Conservation (phyloP, 2,113 vertebrate species). For the Crotalus tigris region DNA sequence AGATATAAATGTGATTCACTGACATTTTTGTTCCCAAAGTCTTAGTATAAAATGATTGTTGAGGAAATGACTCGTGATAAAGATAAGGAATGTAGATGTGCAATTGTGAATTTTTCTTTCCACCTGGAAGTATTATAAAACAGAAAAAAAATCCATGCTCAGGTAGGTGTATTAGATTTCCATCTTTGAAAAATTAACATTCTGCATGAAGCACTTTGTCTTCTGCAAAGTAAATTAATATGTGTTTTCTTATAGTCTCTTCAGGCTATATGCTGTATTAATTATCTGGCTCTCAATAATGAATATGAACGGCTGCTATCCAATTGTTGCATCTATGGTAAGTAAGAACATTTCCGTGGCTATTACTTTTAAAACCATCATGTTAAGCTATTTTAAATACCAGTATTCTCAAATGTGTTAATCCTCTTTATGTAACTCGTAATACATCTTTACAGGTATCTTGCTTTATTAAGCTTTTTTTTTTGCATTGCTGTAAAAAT, state of each 20-base stretch:
- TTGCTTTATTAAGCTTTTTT: not conserved
- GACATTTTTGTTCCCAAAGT: conserved; percentile 71
- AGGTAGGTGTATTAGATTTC: conserved; percentile 48
- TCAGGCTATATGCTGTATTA: conserved; percentile 58
- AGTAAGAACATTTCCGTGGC: conserved; percentile 30
- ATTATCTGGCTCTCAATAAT: conserved; percentile 57
- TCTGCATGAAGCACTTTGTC: not conserved
- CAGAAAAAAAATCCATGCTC: conserved; percentile 48
- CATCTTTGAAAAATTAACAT: not conserved
- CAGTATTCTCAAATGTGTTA: not conserved
- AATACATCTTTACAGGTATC: not conserved
- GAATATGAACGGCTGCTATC: conserved; percentile 40
- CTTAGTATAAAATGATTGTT: conserved; percentile 72
- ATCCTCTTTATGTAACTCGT: not conserved
- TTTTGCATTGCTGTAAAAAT: not conserved
- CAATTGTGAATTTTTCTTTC: not conserved
- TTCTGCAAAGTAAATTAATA: conserved; percentile 17
- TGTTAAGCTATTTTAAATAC: not conserved
- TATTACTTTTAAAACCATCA: not conserved
- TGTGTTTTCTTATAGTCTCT: conserved; percentile 33
- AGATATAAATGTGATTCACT: conserved; percentile 55
- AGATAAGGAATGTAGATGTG: conserved; percentile 41
- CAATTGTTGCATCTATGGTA: conserved; percentile 56
- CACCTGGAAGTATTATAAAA: not conserved
- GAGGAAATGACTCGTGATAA: conserved; percentile 43